Percentiles rank a stretch among this genome's conserved stretches.
phyloP scores from a whole-genome alignment of 2,888 invertebrate genomes.

The Diabrotica balteata region DNA sequence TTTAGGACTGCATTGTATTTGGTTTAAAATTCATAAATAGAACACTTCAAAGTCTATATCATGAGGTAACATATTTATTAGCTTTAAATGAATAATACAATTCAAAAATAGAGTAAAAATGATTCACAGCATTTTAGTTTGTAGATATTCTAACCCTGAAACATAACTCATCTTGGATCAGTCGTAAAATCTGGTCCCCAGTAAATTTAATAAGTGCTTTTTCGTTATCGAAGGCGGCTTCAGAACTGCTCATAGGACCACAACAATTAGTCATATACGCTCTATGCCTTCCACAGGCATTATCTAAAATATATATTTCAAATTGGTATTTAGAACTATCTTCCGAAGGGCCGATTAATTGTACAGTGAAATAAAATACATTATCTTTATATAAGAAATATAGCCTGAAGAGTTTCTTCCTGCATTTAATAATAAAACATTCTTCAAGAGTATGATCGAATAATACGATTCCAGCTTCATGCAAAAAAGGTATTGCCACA shows the following conservation, averaged over 20 bases:
- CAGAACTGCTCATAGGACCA: conserved; percentile 28
- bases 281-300: conserved; percentile 38
- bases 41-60: too few species aligned
- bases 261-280: conserved; percentile 42
- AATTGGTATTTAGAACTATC: conserved; percentile 47
- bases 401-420: conserved; percentile 47
- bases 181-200: conserved; percentile 22
- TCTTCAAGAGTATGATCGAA: conserved; percentile 33
- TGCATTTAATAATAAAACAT: conserved; percentile 45
- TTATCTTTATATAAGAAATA: conserved; percentile 41
- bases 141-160: conserved; percentile 30
- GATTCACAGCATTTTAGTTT: conserved; percentile 1
- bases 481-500: conserved; percentile 33
- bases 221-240: conserved; percentile 27
- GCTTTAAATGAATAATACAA: too few species aligned
- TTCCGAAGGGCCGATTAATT: conserved; percentile 48
- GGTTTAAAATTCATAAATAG: too few species aligned
- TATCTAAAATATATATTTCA: conserved; percentile 52
- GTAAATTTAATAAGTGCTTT: conserved; percentile 12
- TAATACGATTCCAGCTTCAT: conserved; percentile 23
- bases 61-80: too few species aligned
- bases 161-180: conserved; percentile 29
- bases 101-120: too few species aligned
- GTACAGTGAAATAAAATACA: conserved; percentile 48
- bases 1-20: too few species aligned